Percentiles rank a stretch among this genome's conserved stretches.
These are phyloP conservation scores for Harpagoxenus sublaevis DNA, from an alignment of 2,888 invertebrate genomes.

Conservation along the genomic window DNA sequence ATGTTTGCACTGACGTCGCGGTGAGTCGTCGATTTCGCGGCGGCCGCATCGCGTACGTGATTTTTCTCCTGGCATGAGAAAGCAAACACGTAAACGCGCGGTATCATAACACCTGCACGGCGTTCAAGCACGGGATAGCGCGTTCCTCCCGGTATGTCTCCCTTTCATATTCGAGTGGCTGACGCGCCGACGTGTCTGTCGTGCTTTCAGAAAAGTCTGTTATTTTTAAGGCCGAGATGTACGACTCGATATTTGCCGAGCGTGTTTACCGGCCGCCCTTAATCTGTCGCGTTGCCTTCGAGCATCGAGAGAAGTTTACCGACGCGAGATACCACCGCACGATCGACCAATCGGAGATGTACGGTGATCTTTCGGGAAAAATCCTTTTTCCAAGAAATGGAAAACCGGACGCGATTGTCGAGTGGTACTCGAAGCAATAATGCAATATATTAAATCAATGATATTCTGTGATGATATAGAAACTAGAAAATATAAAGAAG, in stretches of 20 bases:
- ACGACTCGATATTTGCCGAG: conserved; percentile 78
- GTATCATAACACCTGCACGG: conserved; percentile 72
- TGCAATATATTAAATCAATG: background rate
- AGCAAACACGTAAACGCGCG: conserved; percentile 70
- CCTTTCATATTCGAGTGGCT: conserved; percentile 70
- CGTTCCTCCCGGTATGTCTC: conserved; percentile 61
- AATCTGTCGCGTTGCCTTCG: conserved; percentile 73
- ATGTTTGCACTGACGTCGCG: conserved; percentile 34
- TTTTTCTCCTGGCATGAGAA: conserved; percentile 66
- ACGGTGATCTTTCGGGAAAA: conserved; percentile 14
- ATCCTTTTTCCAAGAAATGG: background rate
- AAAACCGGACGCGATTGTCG: background rate
- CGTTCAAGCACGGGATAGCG: conserved; percentile 44
- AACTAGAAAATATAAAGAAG: background rate
- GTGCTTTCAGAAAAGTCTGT: conserved; percentile 75
- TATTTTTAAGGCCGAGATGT: conserved; percentile 74
- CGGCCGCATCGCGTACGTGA: conserved; percentile 54
- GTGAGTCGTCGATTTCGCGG: conserved; percentile 68
- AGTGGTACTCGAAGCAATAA: background rate
- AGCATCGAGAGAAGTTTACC: conserved; percentile 48
- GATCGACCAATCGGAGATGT: conserved; percentile 15
- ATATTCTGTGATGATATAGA: background rate
- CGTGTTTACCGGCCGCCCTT: conserved; percentile 75
- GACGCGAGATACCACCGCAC: conserved; percentile 21
- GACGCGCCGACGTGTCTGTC: conserved; percentile 67